These are phyloP conservation scores for Tapirus indicus DNA, from an alignment of 2,797 vertebrate species.

Conservation along the genomic window DNA sequence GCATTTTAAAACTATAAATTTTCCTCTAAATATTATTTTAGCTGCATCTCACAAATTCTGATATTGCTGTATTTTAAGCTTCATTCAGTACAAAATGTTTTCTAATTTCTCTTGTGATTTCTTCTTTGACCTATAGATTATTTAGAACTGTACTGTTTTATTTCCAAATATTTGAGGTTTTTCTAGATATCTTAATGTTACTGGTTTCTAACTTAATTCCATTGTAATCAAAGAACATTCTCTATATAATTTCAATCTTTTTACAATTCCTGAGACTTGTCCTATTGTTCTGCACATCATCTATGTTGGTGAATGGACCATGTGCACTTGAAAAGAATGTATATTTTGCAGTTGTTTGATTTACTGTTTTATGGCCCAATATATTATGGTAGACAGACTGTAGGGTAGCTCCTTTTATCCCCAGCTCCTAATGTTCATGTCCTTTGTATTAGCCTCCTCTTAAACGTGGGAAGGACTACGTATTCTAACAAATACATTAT, in stretches of 20 bases:
- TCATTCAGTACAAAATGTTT: neutral
- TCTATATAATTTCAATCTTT: neutral
- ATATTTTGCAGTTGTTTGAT: neutral
- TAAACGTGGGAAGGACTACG: neutral
- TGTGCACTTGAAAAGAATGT: neutral
- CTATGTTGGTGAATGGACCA: neutral
- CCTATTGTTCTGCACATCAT: neutral
- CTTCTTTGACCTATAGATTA: neutral
- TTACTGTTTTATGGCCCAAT: neutral
- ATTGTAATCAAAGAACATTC: neutral
- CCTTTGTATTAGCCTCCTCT: neutral
- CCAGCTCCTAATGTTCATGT: neutral
- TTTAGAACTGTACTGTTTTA: neutral
- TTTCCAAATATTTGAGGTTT: neutral
- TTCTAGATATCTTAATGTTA: neutral
- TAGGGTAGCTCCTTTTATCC: neutral
- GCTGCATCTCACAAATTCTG: neutral
- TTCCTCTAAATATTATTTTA: neutral
- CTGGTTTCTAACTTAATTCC: neutral
- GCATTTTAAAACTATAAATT: neutral
- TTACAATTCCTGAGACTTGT: neutral
- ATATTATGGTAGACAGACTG: neutral
- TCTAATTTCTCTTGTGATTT: neutral
- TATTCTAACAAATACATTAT: neutral
- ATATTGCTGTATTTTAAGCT: neutral